phyloP scores from a whole-genome alignment of 2,113 vertebrate genomes.

The Caretta caretta region DNA sequence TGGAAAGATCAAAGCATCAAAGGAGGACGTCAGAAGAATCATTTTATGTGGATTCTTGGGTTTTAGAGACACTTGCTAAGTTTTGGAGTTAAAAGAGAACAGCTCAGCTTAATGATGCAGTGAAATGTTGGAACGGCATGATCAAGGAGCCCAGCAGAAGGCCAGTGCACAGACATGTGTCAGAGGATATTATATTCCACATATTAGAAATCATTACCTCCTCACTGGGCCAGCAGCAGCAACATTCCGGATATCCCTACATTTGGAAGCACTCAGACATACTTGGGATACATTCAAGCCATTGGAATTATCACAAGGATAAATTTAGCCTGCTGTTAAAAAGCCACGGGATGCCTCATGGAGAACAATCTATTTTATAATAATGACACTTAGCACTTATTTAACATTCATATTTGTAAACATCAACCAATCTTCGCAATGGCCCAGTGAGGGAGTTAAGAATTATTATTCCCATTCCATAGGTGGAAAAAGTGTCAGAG shows the following conservation, averaged over 20 bases:
- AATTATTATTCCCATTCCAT: not conserved
- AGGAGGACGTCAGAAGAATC: constrained; percentile 30
- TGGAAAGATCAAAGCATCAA: constrained; percentile 41
- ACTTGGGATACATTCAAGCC: constrained; percentile 5
- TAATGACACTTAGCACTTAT: not conserved
- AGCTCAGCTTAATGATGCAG: constrained; percentile 60
- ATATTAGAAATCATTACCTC: constrained; percentile 41
- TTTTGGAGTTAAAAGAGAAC: constrained; percentile 53
- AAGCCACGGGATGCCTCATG: not conserved
- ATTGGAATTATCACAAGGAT: not conserved
- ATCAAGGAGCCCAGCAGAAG: constrained; percentile 48
- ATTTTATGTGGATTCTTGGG: constrained; percentile 56
- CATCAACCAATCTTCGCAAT: not conserved
- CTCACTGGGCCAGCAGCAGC: constrained; percentile 23
- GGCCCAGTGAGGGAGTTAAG: not conserved
- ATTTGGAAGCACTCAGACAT: constrained; percentile 42
- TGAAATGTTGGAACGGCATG: constrained; percentile 39
- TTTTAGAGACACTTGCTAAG: constrained; percentile 51
- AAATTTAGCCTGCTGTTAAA: constrained; percentile 25
- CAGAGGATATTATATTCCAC: constrained; percentile 54
- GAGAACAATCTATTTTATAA: constrained; percentile 17
- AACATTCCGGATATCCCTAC: constrained; percentile 2
- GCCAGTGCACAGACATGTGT: constrained; percentile 54
- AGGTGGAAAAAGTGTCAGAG: not conserved
- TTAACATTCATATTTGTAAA: not conserved